Evolutionary conservation across 2,113 vertebrate species (phyloP).

Genomic region (Tachycineta bicolor): DNA sequence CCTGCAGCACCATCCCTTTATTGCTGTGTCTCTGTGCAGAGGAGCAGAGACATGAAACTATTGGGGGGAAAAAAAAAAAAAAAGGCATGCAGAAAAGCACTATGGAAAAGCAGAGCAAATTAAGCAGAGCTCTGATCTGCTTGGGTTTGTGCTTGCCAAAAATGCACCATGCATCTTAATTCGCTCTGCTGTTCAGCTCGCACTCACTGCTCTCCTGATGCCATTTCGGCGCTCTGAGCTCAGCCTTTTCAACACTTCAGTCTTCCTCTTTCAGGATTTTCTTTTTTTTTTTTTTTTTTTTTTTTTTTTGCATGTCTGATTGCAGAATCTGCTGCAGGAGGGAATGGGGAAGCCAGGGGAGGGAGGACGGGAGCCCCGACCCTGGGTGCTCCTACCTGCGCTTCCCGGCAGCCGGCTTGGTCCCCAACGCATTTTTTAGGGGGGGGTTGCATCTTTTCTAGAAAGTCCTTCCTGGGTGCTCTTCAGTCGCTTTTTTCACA

Average conservation of each 20-base stretch:
- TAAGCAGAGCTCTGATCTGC: slow-evolving; percentile 69
- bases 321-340: slow-evolving; percentile 31
- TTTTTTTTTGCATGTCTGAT: neutral
- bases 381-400: neutral
- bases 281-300: neutral
- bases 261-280: slow-evolving; percentile 35
- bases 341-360: neutral
- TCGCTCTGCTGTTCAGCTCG: slow-evolving; percentile 53
- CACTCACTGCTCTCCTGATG: slow-evolving; percentile 48
- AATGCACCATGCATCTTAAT: slow-evolving; percentile 82
- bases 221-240: slow-evolving; percentile 59
- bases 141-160: slow-evolving; percentile 71
- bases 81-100: slow-evolving; percentile 24
- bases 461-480: slow-evolving; percentile 57
- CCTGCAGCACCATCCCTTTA: slow-evolving; percentile 1
- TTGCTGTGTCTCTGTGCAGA: neutral
- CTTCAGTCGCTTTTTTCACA: slow-evolving; percentile 11
- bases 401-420: neutral
- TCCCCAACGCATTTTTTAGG: neutral
- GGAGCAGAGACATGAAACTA: slow-evolving; percentile 30
- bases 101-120: slow-evolving; percentile 68
- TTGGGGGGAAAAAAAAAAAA: neutral
- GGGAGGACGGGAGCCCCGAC: neutral
- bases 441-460: slow-evolving; percentile 9
- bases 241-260: slow-evolving; percentile 55